Base-by-base conservation (phyloP, 2,797 vertebrate genomes). In the Epinephelus coioides region DNA sequence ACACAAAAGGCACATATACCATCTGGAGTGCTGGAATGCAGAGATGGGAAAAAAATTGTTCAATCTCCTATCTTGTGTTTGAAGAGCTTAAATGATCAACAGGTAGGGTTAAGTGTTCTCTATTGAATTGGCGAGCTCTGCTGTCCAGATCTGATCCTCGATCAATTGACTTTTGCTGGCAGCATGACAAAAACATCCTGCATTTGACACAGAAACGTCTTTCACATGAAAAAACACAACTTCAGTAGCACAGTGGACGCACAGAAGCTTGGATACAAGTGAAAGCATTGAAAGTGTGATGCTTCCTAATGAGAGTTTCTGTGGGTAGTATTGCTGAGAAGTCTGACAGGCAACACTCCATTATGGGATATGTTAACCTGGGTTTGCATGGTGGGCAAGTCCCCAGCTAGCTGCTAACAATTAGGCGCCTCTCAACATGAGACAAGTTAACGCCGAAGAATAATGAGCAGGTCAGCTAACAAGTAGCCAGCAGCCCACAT, bases 391-490 rank as follows among this genome's bases (percentile, higher is more conserved):
- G 86, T 79, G 81, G 76, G 64, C 8, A 51, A 81, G 69, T 86
- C 78, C 75, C 66, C 43, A 19, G 87, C 75, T 85, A 59, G 69
- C 79, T 54, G 66, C 83, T 84, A 89, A 89, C 84, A 88, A 92
- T 92, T 88, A 89, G 78, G 50, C 17, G 17, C 82, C 79, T 84
- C 81, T 92, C 91, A 78, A 84, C 76, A 73, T 74, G 78, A 89
- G 80, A 87, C 75, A 86, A 76, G 79, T 88, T 88, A 87, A 85
- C 38, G 54, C 54, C 79, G 40, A 80, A 84, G 85, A 90, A 93
- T 94, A 95, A 94, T 91, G 92, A 94, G 90, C 79, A 83, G 80
- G 86, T 93, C 92, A 93, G 86, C 89, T 79, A 91, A 92, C 83
- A 76, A 92, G 89, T 88, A 79, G 83, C 84, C 89, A 78, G 82